Evolutionary conservation across 2,797 vertebrate species (phyloP).

Genomic region (Platalea minor): DNA sequence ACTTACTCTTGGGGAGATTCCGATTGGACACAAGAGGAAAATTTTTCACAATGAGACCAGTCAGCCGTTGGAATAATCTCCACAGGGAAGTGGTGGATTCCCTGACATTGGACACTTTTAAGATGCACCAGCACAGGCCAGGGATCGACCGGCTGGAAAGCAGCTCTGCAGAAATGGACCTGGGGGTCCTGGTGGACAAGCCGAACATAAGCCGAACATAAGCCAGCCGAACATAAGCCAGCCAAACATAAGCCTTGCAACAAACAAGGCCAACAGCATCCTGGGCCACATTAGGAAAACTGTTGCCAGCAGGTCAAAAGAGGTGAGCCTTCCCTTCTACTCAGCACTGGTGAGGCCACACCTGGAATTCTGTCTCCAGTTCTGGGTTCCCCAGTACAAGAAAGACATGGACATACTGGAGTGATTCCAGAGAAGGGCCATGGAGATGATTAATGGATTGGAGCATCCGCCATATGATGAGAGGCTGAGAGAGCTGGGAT

Average conservation of each 20-base stretch:
- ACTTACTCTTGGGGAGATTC: too few species aligned
- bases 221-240: background rate
- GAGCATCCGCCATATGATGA: background rate
- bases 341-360: background rate
- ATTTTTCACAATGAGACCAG: too few species aligned
- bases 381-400: background rate
- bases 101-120: too few species aligned
- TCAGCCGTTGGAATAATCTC: too few species aligned
- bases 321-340: background rate
- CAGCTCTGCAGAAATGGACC: background rate
- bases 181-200: background rate
- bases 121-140: background rate
- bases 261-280: background rate
- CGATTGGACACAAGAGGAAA: too few species aligned
- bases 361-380: background rate
- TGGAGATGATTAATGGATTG: background rate
- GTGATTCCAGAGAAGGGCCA: background rate
- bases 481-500: background rate
- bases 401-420: background rate
- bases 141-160: background rate
- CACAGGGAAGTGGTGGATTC: too few species aligned
- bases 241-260: background rate
- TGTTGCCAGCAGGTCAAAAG: background rate
- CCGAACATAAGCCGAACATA: too few species aligned
- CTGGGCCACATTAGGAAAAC: background rate